Percentiles rank a stretch among this genome's conserved stretches.
phyloP scores from a whole-genome alignment of 2,113 vertebrate species.

The Brachyhypopomus occidentalis region DNA sequence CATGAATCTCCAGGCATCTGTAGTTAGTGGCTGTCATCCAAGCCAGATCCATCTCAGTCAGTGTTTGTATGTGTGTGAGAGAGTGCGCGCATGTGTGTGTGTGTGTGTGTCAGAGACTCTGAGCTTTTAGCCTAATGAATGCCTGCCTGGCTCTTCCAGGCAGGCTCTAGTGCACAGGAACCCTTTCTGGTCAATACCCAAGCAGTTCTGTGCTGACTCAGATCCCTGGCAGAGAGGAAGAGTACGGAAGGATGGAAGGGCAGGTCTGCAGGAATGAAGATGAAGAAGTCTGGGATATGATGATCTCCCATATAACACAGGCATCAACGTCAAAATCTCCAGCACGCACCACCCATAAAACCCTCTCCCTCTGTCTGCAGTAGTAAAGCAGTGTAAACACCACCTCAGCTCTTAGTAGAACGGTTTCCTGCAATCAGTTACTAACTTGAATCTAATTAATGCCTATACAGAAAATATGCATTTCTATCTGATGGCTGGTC shows the following conservation, averaged over 20 bases:
- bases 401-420: too few relatives aligned
- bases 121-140: slow-evolving; percentile 77
- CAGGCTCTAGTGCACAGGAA: slow-evolving; percentile 25
- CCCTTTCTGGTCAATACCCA: slow-evolving; percentile 67
- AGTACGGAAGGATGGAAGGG: not conserved
- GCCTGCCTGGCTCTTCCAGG: slow-evolving; percentile 40
- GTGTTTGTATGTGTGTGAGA: slow-evolving; percentile 19
- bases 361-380: too few relatives aligned
- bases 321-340: not conserved
- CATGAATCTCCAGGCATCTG: slow-evolving; percentile 46
- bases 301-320: not conserved
- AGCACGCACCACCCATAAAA: not conserved
- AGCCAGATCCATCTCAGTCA: slow-evolving; percentile 43
- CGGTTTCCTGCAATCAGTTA: too few relatives aligned
- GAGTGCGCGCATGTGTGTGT: slow-evolving; percentile 3
- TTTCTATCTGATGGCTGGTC: not conserved
- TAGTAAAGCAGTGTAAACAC: too few relatives aligned
- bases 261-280: not conserved
- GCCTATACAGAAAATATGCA: not conserved
- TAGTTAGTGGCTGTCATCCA: slow-evolving; percentile 47
- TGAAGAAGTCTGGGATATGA: slow-evolving; percentile 18
- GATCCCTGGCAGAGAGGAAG: slow-evolving; percentile 47
- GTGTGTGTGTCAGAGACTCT: slow-evolving; percentile 11
- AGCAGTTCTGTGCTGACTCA: slow-evolving; percentile 65
- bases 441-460: too few relatives aligned